A percentile compares a stretch with the other conserved stretches of the same genome.
phyloP scores from a whole-genome alignment of 2,113 vertebrate genomes.

The Ctenomys sociabilis region DNA sequence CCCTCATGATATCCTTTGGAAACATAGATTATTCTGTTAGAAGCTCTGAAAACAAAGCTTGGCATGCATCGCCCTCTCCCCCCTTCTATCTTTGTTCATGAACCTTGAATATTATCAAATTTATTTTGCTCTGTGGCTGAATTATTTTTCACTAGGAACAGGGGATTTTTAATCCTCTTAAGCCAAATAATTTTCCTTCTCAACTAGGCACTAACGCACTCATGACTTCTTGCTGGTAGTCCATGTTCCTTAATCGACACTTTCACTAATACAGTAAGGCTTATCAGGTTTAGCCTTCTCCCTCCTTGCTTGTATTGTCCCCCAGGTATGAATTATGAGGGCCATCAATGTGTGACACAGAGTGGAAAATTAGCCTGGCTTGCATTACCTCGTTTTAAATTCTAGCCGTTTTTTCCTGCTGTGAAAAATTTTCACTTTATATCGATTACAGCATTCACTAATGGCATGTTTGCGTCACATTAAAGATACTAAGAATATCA shows the following conservation, averaged over 20 bases:
- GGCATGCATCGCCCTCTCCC: constrained; percentile 42
- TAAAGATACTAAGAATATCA: constrained; percentile 26
- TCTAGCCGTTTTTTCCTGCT: neutral
- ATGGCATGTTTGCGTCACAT: neutral
- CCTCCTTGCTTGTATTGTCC: constrained; percentile 14
- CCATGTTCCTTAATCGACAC: constrained; percentile 21
- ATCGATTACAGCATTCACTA: constrained; percentile 37
- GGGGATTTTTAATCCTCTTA: constrained; percentile 79
- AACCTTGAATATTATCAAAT: constrained; percentile 64
- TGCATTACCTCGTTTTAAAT: constrained; percentile 57
- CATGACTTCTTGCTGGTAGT: constrained; percentile 68
- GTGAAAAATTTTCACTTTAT: constrained; percentile 39
- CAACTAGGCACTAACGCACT: constrained; percentile 60
- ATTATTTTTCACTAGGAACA: constrained; percentile 77
- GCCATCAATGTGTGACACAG: constrained; percentile 1
- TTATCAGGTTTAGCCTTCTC: constrained; percentile 33
- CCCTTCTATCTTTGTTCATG: constrained; percentile 63
- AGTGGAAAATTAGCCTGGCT: constrained; percentile 65
- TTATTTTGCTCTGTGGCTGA: constrained; percentile 68
- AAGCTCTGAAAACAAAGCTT: constrained; percentile 65
- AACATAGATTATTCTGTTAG: neutral
- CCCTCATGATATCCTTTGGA: neutral
- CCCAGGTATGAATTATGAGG: constrained; percentile 67
- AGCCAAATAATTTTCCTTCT: constrained; percentile 76
- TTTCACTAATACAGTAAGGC: constrained; percentile 44